Evolutionary conservation across 1,140 invertebrate species (phyloP).

Genomic region (Hydropsyche tenuis): DNA sequence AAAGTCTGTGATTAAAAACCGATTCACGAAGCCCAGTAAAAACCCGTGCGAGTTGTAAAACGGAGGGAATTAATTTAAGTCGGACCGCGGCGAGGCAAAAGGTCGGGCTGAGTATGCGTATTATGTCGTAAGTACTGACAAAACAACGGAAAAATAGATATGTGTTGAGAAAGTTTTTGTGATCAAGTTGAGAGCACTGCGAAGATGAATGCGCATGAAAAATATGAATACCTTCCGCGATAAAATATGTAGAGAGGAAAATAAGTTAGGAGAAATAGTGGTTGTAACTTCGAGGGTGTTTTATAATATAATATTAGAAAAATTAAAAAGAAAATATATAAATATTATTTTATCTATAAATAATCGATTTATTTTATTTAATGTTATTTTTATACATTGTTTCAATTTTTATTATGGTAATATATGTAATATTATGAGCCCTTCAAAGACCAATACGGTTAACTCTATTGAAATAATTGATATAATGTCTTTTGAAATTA

Average conservation of each 20-base stretch:
- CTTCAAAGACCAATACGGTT: too few species aligned
- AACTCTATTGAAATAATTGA: too few species aligned
- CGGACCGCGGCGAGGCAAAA: not conserved
- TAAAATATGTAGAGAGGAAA: slow-evolving; percentile 10
- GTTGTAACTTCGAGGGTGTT: too few species aligned
- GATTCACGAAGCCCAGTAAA: slow-evolving; percentile 9
- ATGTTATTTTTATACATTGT: too few species aligned
- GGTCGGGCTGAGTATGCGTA: not conserved
- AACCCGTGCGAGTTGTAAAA: slow-evolving; percentile 18
- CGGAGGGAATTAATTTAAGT: slow-evolving; percentile 1
- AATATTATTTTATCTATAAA: too few species aligned
- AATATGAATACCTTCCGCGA: slow-evolving; percentile 3
- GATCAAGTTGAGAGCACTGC: slow-evolving; percentile 22
- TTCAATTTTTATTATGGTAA: too few species aligned
- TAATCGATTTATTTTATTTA: too few species aligned
- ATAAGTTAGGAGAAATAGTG: slow-evolving; percentile 9
- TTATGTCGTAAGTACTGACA: not conserved
- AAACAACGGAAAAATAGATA: not conserved
- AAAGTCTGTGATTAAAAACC: slow-evolving; percentile 13
- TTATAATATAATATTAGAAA: too few species aligned
- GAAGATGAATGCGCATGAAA: not conserved
- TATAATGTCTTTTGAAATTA: too few species aligned
- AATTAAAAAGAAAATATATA: too few species aligned
- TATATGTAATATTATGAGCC: too few species aligned
- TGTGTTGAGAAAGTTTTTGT: not conserved